phyloP scores from a whole-genome alignment of 2,113 vertebrate species.

The Diadophis punctatus region DNA sequence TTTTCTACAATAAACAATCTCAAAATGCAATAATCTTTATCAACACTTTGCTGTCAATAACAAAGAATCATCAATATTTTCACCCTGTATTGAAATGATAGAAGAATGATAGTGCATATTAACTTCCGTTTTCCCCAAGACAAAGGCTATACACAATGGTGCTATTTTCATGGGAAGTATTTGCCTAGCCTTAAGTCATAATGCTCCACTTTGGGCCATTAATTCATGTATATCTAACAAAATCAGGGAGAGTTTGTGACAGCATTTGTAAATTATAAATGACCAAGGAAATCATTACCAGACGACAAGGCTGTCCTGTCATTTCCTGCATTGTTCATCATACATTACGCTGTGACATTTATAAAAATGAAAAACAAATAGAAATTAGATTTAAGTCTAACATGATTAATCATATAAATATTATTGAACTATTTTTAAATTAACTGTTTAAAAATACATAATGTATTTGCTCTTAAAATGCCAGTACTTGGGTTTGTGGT shows the following conservation, averaged over 20 bases:
- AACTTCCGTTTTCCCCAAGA: conserved; percentile 42
- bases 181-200: conserved; percentile 47
- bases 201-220: conserved; percentile 46
- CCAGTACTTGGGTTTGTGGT: conserved; percentile 44
- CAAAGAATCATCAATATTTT: conserved; percentile 36
- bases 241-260: conserved; percentile 26
- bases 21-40: conserved; percentile 22
- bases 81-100: conserved; percentile 34
- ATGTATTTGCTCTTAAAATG: conserved; percentile 49
- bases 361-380: conserved; percentile 56
- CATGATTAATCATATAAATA: conserved; percentile 49
- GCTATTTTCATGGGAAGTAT: conserved; percentile 39
- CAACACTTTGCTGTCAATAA: conserved; percentile 20
- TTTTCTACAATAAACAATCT: conserved; percentile 9
- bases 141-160: conserved; percentile 36
- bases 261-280: conserved; percentile 60
- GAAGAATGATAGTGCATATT: conserved; percentile 42
- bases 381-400: conserved; percentile 46
- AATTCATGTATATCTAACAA: conserved; percentile 46
- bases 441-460: conserved; percentile 52
- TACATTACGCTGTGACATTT: conserved; percentile 56
- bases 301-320: conserved; percentile 34
- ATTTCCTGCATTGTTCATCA: conserved; percentile 55
- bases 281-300: conserved; percentile 53
- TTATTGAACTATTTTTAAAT: conserved; percentile 56